These are phyloP conservation scores for Zosterops hypoxanthus DNA, from an alignment of 2,113 vertebrate genomes.

Conservation along the genomic window DNA sequence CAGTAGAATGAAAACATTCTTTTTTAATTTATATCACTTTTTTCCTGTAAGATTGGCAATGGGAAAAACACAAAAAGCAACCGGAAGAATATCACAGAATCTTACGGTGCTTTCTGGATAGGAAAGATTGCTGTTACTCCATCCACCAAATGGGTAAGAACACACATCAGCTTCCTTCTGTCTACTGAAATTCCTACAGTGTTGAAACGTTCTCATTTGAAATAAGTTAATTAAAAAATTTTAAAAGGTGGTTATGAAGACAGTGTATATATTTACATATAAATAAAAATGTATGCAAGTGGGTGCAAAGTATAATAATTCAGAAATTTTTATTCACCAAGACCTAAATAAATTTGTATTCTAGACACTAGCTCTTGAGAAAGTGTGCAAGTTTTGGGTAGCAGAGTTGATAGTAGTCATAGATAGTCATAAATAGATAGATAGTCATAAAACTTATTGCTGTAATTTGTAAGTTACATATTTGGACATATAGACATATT, in stretches of 20 bases:
- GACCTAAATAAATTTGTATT: neutral
- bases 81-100: slow-evolving; percentile 92
- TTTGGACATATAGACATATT: too few species aligned
- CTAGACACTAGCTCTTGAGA: neutral
- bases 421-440: neutral
- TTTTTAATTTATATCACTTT: neutral
- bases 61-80: slow-evolving; percentile 86
- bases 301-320: neutral
- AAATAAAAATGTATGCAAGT: neutral
- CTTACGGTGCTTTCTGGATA: slow-evolving; percentile 94
- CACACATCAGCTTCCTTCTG: neutral
- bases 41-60: slow-evolving; percentile 87
- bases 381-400: neutral
- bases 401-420: neutral
- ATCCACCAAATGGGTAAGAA: slow-evolving; percentile 97
- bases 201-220: neutral
- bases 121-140: slow-evolving; percentile 98
- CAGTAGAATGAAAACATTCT: neutral
- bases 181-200: neutral
- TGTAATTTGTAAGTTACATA: neutral
- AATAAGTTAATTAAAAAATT: neutral
- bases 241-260: neutral
- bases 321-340: neutral
- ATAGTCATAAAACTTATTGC: neutral
- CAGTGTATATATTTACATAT: neutral